phyloP scores from a whole-genome alignment of 2,888 invertebrate genomes.

The Tineola bisselliella region DNA sequence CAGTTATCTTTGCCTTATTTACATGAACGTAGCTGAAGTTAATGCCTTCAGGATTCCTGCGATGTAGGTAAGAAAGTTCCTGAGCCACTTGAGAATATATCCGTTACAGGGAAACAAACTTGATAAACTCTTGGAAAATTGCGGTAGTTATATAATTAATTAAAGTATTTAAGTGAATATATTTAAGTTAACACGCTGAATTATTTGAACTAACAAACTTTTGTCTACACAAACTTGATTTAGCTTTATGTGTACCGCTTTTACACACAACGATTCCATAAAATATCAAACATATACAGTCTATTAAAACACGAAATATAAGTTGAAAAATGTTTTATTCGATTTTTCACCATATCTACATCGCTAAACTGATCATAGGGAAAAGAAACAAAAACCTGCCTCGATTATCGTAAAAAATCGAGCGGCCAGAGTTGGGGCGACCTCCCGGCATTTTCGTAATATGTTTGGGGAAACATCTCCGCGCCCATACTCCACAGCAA shows the following conservation, averaged over 20 bases:
- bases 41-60: slow-evolving; percentile 17
- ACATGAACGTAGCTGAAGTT: slow-evolving; percentile 27
- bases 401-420: slow-evolving; percentile 32
- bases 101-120: slow-evolving; percentile 10
- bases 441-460: slow-evolving; percentile 45
- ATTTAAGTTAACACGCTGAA: slow-evolving; percentile 7
- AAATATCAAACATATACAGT: no score
- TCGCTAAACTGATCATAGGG: background rate
- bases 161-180: slow-evolving; percentile 14
- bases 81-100: slow-evolving; percentile 6
- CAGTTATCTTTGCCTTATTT: slow-evolving; percentile 54
- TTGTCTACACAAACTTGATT: background rate
- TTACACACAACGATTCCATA: no score
- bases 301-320: background rate
- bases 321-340: background rate
- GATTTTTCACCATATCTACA: background rate
- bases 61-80: background rate
- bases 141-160: slow-evolving; percentile 12
- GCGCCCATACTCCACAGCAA: slow-evolving; percentile 21
- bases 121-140: slow-evolving; percentile 12
- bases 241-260: no score
- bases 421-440: slow-evolving; percentile 33
- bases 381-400: slow-evolving; percentile 8
- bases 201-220: background rate
- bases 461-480: slow-evolving; percentile 13